These are phyloP conservation scores for Drosophila koepferae DNA, from an alignment of 2,888 invertebrate genomes.

Conservation along the genomic window DNA sequence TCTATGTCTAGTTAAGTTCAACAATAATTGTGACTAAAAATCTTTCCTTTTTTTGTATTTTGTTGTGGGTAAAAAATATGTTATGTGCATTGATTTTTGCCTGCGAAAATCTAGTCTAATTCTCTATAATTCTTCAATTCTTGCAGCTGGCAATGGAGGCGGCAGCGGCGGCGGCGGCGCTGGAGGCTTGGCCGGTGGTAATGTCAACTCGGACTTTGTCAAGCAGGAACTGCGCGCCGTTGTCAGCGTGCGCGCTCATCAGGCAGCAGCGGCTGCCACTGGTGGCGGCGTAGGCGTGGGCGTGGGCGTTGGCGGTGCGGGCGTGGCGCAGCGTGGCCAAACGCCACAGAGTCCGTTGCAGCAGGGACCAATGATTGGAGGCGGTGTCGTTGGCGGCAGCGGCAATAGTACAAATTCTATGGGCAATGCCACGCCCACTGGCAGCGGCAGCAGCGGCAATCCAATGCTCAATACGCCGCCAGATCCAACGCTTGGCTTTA, in stretches of 20 bases:
- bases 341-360: conserved; percentile 85
- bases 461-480: conserved; percentile 83
- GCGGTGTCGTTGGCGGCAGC: conserved; percentile 28
- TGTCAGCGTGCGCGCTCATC: conserved; percentile 92
- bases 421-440: conserved; percentile 71
- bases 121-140: background rate
- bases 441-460: conserved; percentile 71
- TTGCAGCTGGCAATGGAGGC: conserved; percentile 64
- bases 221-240: conserved; percentile 95
- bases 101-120: background rate
- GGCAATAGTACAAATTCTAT: conserved; percentile 83
- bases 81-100: background rate
- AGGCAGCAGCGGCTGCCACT: conserved; percentile 83
- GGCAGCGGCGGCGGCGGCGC: conserved; percentile 62
- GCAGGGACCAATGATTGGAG: conserved; percentile 81
- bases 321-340: conserved; percentile 76
- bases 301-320: conserved; percentile 63
- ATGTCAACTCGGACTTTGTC: conserved; percentile 92
- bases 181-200: conserved; percentile 84
- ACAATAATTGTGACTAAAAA: conserved; percentile 67
- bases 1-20: conserved; percentile 54
- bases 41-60: background rate
- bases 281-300: conserved; percentile 54
- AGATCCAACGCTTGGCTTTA: conserved; percentile 84
- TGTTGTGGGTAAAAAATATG: conserved; percentile 31